Conservation (phyloP, 2,113 vertebrate genomes). For the Morone saxatilis region DNA sequence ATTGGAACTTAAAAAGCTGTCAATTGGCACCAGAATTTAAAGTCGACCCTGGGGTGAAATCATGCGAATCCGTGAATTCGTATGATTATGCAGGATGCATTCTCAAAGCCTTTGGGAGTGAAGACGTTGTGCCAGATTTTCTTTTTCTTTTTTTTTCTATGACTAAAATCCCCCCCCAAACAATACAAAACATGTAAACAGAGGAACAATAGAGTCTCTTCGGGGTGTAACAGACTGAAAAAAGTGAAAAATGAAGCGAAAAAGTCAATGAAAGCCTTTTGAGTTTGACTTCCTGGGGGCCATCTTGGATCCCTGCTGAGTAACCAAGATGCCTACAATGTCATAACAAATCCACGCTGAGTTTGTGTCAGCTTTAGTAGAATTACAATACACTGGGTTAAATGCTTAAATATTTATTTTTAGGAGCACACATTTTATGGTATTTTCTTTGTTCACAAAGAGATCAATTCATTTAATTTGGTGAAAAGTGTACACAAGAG, state of each 20-base stretch:
- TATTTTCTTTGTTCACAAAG: too few species aligned
- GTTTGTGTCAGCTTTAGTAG: background rate
- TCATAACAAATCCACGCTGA: background rate
- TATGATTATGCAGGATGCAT: constrained; percentile 54
- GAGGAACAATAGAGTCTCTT: constrained; percentile 3
- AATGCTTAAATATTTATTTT: too few species aligned
- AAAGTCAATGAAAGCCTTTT: constrained; percentile 18
- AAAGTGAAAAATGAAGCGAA: constrained; percentile 8
- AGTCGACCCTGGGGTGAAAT: constrained; percentile 50
- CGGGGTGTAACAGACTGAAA: background rate
- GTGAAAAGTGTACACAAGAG: too few species aligned
- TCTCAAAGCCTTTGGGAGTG: constrained; percentile 44
- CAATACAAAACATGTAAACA: constrained; percentile 35
- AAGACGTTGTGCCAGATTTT: constrained; percentile 37
- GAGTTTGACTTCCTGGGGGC: constrained; percentile 14
- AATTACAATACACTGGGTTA: background rate
- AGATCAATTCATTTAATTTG: too few species aligned
- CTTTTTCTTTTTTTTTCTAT: constrained; percentile 10
- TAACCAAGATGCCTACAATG: background rate
- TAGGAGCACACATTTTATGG: too few species aligned
- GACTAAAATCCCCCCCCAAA: constrained; percentile 15
- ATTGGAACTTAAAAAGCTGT: constrained; percentile 44
- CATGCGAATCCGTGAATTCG: constrained; percentile 38
- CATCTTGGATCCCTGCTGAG: constrained; percentile 5
- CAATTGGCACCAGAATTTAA: constrained; percentile 53